Percentiles rank a stretch among this genome's conserved stretches.
Evolutionary conservation across 2,888 invertebrate species (phyloP).

Genomic region (Ramazzottius varieornatus): DNA sequence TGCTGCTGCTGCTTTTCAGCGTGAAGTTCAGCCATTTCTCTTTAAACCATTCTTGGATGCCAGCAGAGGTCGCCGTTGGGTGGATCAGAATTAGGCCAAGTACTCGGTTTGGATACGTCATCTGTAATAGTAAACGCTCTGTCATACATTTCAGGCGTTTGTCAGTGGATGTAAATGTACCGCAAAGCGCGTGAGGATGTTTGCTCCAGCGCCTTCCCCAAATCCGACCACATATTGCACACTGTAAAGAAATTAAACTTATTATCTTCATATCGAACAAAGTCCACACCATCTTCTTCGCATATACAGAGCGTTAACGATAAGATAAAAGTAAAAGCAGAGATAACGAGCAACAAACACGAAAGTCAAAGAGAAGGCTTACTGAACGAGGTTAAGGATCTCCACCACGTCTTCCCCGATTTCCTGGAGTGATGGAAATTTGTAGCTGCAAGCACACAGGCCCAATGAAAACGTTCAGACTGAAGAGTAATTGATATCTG

Average conservation of each 20-base stretch:
- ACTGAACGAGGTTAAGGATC: conserved; percentile 25
- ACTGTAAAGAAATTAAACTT: conserved; percentile 15
- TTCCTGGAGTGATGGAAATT: conserved; percentile 25
- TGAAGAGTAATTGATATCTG: background rate
- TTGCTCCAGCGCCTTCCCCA: conserved; percentile 66
- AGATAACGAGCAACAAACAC: too few species aligned
- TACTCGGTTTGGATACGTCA: background rate
- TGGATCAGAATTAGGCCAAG: background rate
- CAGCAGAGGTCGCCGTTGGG: background rate
- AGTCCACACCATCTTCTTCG: background rate
- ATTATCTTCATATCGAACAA: background rate
- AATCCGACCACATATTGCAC: conserved; percentile 55
- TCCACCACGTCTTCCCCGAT: conserved; percentile 24
- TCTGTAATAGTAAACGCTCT: background rate
- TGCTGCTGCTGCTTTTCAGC: too few species aligned
- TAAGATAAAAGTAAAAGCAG: background rate
- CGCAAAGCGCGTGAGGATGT: conserved; percentile 55
- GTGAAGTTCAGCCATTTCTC: background rate
- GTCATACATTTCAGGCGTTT: background rate
- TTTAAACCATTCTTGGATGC: background rate
- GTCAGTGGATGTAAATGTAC: conserved; percentile 15
- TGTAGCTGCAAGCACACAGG: conserved; percentile 22
- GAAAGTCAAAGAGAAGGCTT: too few species aligned
- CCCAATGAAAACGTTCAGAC: conserved; percentile 5
- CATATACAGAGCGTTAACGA: background rate